Conservation (phyloP, 2,888 invertebrate genomes). For the Lampropteryx suffumata region DNA sequence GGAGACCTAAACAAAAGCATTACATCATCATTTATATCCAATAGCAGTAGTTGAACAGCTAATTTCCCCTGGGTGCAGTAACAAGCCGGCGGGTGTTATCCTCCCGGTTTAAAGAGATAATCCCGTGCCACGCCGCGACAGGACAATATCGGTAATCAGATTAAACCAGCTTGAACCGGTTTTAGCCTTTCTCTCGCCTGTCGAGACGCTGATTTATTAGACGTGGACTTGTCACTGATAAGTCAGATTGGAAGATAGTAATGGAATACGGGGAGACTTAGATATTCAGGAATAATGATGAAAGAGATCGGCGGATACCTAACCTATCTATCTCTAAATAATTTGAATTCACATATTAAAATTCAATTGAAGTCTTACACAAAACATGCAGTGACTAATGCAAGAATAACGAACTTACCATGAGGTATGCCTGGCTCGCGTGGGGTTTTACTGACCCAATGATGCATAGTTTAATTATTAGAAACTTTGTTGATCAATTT, state of each 20-base stretch:
- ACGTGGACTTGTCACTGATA: constrained; percentile 17
- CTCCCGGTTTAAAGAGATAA: constrained; percentile 22
- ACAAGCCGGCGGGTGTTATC: constrained; percentile 12
- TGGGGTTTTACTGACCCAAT: too few relatives aligned
- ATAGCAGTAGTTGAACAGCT: constrained; percentile 16
- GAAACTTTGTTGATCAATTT: too few relatives aligned
- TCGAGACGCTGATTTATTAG: constrained; percentile 22
- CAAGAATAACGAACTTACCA: too few relatives aligned
- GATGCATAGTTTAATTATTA: too few relatives aligned
- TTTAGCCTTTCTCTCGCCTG: constrained; percentile 18
- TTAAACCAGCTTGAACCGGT: constrained; percentile 21
- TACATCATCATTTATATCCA: constrained; percentile 24
- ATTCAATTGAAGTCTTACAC: too few relatives aligned
- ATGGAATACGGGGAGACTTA: not conserved
- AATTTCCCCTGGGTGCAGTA: constrained; percentile 29
- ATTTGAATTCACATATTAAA: too few relatives aligned
- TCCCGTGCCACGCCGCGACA: constrained; percentile 10
- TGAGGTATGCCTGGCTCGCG: too few relatives aligned
- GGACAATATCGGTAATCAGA: constrained; percentile 32
- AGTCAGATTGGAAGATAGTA: constrained; percentile 7
- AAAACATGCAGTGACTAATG: too few relatives aligned
- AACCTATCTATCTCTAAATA: too few relatives aligned
- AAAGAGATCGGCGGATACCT: too few relatives aligned
- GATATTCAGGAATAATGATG: not conserved
- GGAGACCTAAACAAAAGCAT: constrained; percentile 15